Percentiles rank a stretch among this genome's conserved stretches.
phyloP scores from a whole-genome alignment of 2,113 vertebrate genomes.

The Toxostoma redivivum region DNA sequence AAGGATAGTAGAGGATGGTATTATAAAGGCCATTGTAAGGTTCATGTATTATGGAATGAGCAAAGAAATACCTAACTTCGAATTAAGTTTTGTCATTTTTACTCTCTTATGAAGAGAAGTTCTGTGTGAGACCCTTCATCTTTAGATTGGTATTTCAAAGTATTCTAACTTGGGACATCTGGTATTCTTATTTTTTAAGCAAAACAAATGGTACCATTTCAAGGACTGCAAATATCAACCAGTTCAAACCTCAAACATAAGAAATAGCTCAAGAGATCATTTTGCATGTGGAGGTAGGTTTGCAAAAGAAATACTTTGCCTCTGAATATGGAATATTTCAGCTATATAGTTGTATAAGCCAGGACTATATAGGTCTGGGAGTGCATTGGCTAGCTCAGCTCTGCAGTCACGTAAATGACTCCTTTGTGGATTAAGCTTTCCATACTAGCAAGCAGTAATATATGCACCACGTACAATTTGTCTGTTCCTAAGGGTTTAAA shows the following conservation, averaged over 20 bases:
- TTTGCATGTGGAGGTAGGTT: neutral
- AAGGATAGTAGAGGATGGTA: neutral
- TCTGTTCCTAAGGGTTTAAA: neutral
- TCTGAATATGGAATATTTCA: neutral
- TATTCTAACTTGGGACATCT: neutral
- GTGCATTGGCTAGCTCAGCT: neutral
- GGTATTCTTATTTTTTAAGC: neutral
- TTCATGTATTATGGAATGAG: fast-evolving
- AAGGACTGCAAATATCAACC: neutral
- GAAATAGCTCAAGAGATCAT: neutral
- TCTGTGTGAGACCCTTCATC: neutral
- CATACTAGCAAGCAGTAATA: neutral
- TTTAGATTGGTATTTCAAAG: neutral
- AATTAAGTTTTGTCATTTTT: neutral
- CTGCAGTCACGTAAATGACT: neutral
- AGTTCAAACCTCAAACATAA: neutral
- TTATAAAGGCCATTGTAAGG: neutral
- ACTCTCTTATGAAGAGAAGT: neutral
- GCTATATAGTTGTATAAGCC: neutral
- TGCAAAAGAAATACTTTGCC: neutral
- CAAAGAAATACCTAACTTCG: neutral
- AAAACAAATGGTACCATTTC: neutral
- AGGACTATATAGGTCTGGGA: neutral
- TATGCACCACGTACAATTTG: fast-evolving
- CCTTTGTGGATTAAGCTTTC: neutral